Evolutionary conservation across 92 coral and sea anemone genomes (phyloP).

Genomic region (Pocillopora meandrina): DNA sequence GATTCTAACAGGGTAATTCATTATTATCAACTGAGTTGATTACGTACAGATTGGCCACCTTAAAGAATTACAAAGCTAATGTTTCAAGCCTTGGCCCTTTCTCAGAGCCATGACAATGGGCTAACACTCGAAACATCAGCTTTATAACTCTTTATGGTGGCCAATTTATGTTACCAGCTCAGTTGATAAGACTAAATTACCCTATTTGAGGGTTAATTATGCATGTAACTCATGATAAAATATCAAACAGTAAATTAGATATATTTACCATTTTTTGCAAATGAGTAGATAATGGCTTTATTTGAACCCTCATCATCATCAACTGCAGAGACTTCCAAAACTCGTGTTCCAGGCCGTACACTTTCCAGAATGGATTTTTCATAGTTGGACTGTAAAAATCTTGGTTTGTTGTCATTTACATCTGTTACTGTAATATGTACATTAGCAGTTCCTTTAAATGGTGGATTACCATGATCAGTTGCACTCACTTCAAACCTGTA

Average conservation of each 20-base stretch:
- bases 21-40: too few relatives aligned
- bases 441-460: constrained; percentile 63
- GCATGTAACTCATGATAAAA: background rate
- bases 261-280: constrained; percentile 66
- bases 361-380: constrained; percentile 63
- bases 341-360: constrained; percentile 63
- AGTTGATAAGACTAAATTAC: background rate
- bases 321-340: constrained; percentile 70
- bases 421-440: constrained; percentile 80
- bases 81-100: too few relatives aligned
- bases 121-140: too few relatives aligned
- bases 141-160: too few relatives aligned
- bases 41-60: too few relatives aligned
- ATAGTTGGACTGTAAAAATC: constrained; percentile 63
- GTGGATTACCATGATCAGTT: constrained; percentile 83
- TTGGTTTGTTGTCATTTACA: constrained; percentile 91
- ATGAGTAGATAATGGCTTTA: constrained; percentile 71
- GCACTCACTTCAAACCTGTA: constrained; percentile 81
- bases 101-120: too few relatives aligned
- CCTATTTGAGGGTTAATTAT: too few relatives aligned
- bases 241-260: background rate
- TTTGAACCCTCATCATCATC: constrained; percentile 87
- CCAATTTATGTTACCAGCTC: background rate
- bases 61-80: too few relatives aligned
- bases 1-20: too few relatives aligned